A percentile compares a stretch with the other conserved stretches of the same genome.
Conservation (phyloP, 1,140 invertebrate species). For the Drosophila guanche region DNA sequence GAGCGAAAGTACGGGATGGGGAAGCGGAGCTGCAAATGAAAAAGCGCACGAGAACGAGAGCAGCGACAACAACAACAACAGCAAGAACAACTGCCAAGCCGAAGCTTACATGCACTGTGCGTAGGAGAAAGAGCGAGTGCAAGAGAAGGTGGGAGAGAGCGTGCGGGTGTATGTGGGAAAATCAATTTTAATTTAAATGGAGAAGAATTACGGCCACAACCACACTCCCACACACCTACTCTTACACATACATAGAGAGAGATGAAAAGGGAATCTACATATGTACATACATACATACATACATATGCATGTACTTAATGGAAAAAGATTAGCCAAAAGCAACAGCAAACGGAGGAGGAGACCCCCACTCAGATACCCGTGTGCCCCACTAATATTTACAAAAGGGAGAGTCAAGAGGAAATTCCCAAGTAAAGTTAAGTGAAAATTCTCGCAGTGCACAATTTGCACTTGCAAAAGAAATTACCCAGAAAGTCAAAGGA, state of each 20-base stretch:
- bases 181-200: slow-evolving; percentile 59
- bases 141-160: slow-evolving; percentile 21
- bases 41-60: slow-evolving; percentile 52
- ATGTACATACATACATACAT: not conserved
- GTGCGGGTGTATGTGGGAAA: slow-evolving; percentile 35
- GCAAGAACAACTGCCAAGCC: slow-evolving; percentile 58
- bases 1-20: slow-evolving; percentile 12
- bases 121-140: slow-evolving; percentile 32
- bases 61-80: slow-evolving; percentile 11
- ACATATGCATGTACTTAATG: no score
- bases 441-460: no score
- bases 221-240: slow-evolving; percentile 16
- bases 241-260: slow-evolving; percentile 4
- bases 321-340: slow-evolving; percentile 55
- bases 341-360: slow-evolving; percentile 9
- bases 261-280: not conserved
- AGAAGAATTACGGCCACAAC: slow-evolving; percentile 27
- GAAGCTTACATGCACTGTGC: slow-evolving; percentile 66
- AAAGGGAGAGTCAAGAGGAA: no score
- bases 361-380: no score
- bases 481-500: no score
- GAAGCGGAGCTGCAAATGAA: slow-evolving; percentile 73
- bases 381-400: no score
- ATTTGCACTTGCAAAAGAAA: no score
- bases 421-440: no score